Evolutionary conservation across 2,113 vertebrate genomes (phyloP), one percentile per base, ranked within the genome.

Genomic region (Galbula dea): DNA sequence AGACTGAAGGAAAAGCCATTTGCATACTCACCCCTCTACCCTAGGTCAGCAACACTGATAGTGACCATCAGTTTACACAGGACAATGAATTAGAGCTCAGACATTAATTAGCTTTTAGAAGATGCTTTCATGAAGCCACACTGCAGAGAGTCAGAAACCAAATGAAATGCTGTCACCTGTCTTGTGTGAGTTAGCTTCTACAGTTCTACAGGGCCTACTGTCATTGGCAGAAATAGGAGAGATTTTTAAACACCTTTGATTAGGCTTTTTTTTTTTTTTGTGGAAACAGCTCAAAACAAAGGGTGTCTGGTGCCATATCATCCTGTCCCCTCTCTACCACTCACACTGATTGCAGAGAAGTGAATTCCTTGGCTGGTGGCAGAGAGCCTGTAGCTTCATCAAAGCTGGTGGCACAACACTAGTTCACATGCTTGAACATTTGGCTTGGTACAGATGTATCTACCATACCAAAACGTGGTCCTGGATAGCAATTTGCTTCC

Each of bases 231-330:
- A 48, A 75, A 79, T 3, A 48, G 32, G 10, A 68, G 36, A 88
- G 66, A 78, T 82, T 95, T 95, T 83, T 58, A 66, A 87, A 88
- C 37, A 54, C 20, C 41, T 85, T 85, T 91, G 36, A 95, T 88
- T 55, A 59, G 36, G 15, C 3, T 51, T 86, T 48, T 41, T 39
- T 68, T 6, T 36, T 84, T 46, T 45, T 55, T 30, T 66, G 16
- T 30, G 37, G 45, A 55, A 91, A 66, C 3, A 55, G 52, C 11
- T 73, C 37, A 88, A 91, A 83, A 83, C 32, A 73, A 76, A 49
- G 41, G 87, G 15, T 37, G 15, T 24, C 74, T 79, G 45, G 22
- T 54, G n/a, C 49, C 24, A 15, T 57, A 29, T 79, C 54, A 89
- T 43, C 55, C 51, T 82, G 46, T 51, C 58, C 34, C 36, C 18